Percentiles rank a stretch among this genome's conserved stretches.
Conservation (phyloP, 2,888 invertebrate genomes). For the Hesperia comma region DNA sequence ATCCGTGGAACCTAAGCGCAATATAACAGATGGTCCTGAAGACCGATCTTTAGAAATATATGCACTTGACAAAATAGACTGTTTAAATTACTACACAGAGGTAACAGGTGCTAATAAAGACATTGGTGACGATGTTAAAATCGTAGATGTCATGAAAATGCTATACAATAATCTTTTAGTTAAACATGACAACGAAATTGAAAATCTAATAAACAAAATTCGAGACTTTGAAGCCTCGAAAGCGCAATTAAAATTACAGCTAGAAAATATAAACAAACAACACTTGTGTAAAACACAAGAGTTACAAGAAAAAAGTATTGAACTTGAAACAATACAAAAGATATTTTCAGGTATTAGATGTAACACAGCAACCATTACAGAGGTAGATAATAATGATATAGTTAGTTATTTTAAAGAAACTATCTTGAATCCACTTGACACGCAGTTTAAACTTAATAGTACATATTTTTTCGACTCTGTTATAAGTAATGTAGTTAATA, state of each 20-base stretch:
- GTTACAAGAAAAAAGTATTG: conserved; percentile 54
- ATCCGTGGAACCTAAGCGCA: conserved; percentile 48
- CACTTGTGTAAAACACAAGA: conserved; percentile 52
- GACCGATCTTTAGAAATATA: conserved; percentile 57
- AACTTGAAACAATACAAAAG: conserved; percentile 49
- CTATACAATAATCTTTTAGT: conserved; percentile 60
- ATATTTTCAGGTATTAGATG: conserved; percentile 53
- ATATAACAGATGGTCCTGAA: conserved; percentile 57
- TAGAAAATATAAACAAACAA: conserved; percentile 49
- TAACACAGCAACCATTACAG: conserved; percentile 50
- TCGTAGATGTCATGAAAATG: conserved; percentile 71
- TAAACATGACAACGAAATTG: conserved; percentile 66
- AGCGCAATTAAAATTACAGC: conserved; percentile 52
- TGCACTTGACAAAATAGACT: conserved; percentile 63
- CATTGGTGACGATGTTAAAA: conserved; percentile 55
- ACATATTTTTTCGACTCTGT: conserved; percentile 56
- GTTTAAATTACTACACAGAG: conserved; percentile 64
- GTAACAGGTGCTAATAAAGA: conserved; percentile 58
- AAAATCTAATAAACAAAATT: conserved; percentile 68
- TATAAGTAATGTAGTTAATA: conserved; percentile 51
- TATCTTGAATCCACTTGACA: conserved; percentile 60
- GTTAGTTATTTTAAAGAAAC: conserved; percentile 57
- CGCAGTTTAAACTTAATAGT: conserved; percentile 56
- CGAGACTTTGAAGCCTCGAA: conserved; percentile 62
- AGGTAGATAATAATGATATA: conserved; percentile 45